Base-by-base conservation (phyloP, 2,888 invertebrate species). In the Sesia apiformis region DNA sequence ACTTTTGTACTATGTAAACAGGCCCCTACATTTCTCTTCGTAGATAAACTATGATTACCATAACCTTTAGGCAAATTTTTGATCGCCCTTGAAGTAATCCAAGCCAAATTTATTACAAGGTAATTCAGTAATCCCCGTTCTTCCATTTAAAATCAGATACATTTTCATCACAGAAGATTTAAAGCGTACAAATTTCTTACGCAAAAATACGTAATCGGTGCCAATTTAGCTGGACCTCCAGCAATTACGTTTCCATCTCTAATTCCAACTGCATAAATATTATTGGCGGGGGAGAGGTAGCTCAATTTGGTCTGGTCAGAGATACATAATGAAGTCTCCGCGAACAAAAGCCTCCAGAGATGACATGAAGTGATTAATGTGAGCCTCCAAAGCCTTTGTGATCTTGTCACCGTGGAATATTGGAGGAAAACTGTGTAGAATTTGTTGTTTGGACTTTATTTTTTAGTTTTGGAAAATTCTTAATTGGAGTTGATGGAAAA, bases 341-440 rank as follows among this genome's bases (percentile, higher is more conserved):
- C 66, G 73, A 69, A 76, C 74, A 76, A 78, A 73, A 70, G 67
- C 60, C 61, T 63, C 61, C 64, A 63, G 69, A 70, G 69, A 74
- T 77, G 78, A 74, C 77, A 67, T 70, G 65, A 66, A 67, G 70
- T 75, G 77, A 79, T 79, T 79, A 78, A 80, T 78, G 72, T 69
- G 72, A 71, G 67, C 63, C 55, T 57, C 62, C 57, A 54, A 57
- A 55, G 59, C 71, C 67, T 74, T 78, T 78, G 75, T 78, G 65
- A 64, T 64, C 64, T 61, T 69, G 74, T 71, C 74, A 65, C 63
- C 69, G 60, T 57, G 64, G 60, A 59, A 58, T 63, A 69, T 73
- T 69, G 68, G 65, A 72, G 69, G 71, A 64, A 67, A 70, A 71
- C 65, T 67, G 65, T 58, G 57, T 58, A 60, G 59, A 56, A 56